These are phyloP conservation scores for Elgaria multicarinata DNA, from an alignment of 2,113 vertebrate genomes.

Conservation along the genomic window DNA sequence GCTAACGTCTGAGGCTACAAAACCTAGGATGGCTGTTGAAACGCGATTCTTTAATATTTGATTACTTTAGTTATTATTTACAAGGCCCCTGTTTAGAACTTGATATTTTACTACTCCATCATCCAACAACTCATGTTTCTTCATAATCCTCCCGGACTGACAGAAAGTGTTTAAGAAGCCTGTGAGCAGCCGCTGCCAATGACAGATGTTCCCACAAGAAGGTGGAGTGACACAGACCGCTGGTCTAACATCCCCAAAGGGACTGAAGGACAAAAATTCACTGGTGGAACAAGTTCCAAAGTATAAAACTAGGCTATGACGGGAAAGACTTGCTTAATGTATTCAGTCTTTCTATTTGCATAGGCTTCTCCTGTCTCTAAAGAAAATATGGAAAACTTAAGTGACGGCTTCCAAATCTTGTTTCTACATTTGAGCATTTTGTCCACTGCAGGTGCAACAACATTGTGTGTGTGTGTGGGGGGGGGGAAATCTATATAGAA, in stretches of 20 bases:
- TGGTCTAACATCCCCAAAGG: neutral
- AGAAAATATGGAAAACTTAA: neutral
- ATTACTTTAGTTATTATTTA: constrained; percentile 46
- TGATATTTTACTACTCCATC: neutral
- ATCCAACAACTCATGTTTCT: neutral
- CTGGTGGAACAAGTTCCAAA: fast-evolving
- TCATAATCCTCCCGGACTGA: constrained; percentile 22
- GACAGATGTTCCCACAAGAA: fast-evolving
- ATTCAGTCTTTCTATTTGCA: constrained; percentile 1
- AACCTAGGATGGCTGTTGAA: neutral
- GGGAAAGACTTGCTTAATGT: neutral
- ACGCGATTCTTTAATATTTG: constrained; percentile 15
- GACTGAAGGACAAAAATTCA: neutral
- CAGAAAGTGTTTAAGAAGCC: constrained; percentile 24
- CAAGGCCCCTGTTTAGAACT: constrained; percentile 23
- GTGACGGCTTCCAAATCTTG: neutral
- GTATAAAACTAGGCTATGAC: neutral
- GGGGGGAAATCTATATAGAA: neutral
- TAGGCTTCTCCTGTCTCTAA: neutral
- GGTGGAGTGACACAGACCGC: neutral
- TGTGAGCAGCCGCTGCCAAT: neutral
- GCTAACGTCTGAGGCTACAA: neutral
- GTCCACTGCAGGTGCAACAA: neutral
- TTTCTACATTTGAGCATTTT: neutral
- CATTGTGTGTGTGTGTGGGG: too few species aligned